Conservation (phyloP, 2,113 vertebrate species). For the Ptychochromis oligacanthus region DNA sequence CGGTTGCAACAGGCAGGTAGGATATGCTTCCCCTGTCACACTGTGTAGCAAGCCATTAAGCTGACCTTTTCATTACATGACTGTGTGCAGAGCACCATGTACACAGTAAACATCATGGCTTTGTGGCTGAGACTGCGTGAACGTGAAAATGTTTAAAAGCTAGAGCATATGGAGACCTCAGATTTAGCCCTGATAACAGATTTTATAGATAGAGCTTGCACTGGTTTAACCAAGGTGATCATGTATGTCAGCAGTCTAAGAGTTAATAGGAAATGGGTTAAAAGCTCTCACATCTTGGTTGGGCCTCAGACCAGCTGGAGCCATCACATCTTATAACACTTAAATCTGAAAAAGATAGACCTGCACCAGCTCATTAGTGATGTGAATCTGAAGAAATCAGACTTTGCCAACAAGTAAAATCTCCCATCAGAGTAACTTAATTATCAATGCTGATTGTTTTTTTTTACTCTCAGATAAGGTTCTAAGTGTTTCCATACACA, state of each 20-base stretch:
- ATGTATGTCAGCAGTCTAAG: not conserved
- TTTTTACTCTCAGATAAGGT: fast-evolving
- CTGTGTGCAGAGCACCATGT: conserved; percentile 5
- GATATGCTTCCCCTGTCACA: not conserved
- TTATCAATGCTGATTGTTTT: not conserved
- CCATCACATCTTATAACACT: not conserved
- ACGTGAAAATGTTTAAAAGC: not conserved
- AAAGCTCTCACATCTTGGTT: not conserved
- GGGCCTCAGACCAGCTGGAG: not conserved
- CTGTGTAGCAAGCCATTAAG: not conserved
- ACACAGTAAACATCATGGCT: not conserved
- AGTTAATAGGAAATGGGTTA: not conserved
- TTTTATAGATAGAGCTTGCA: not conserved
- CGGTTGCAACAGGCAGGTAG: conserved; percentile 17
- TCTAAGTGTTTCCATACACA: not conserved
- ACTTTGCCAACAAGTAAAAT: not conserved
- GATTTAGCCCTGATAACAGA: conserved; percentile 3
- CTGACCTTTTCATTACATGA: conserved; percentile 23
- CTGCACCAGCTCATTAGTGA: not conserved
- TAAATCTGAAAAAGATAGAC: not conserved
- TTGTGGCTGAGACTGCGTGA: conserved; percentile 31
- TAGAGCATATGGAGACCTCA: conserved; percentile 13
- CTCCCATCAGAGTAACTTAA: not conserved
- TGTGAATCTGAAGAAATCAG: not conserved
- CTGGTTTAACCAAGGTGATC: not conserved